Conservation (phyloP, 2,888 invertebrate genomes). For the Archips crataeganus region DNA sequence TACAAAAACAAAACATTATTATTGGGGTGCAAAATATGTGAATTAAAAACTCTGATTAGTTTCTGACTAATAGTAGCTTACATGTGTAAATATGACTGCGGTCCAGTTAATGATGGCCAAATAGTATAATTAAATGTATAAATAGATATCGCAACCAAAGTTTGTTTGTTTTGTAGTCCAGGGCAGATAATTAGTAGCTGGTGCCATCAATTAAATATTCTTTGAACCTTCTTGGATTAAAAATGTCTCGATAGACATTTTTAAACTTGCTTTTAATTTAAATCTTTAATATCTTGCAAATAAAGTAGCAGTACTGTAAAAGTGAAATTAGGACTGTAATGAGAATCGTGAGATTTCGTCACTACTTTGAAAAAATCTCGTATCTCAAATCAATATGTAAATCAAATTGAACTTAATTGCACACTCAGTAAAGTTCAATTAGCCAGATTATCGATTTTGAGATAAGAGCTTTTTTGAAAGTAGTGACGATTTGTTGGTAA, state of each 20-base stretch:
- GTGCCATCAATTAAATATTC: conserved; percentile 3
- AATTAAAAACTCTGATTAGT: no score
- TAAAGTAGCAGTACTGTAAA: neutral
- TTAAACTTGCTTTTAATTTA: neutral
- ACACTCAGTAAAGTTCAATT: no score
- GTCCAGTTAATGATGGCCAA: conserved; percentile 20
- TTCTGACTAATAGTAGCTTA: neutral
- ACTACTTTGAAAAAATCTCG: no score
- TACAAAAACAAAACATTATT: no score
- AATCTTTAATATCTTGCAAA: neutral
- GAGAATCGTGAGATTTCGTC: neutral
- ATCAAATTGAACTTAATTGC: no score
- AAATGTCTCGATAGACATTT: neutral
- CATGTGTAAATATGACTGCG: neutral
- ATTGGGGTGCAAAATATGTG: no score
- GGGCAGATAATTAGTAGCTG: conserved; percentile 4
- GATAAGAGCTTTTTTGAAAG: no score
- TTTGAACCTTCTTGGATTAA: neutral
- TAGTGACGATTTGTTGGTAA: no score
- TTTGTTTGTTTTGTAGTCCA: conserved; percentile 7
- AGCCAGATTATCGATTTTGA: no score
- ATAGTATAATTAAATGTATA: conserved; percentile 31
- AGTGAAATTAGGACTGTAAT: neutral
- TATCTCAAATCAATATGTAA: no score
- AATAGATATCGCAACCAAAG: conserved; percentile 20